Base-by-base conservation (phyloP, 2,888 invertebrate genomes). In the Shargacucullia verbasci region DNA sequence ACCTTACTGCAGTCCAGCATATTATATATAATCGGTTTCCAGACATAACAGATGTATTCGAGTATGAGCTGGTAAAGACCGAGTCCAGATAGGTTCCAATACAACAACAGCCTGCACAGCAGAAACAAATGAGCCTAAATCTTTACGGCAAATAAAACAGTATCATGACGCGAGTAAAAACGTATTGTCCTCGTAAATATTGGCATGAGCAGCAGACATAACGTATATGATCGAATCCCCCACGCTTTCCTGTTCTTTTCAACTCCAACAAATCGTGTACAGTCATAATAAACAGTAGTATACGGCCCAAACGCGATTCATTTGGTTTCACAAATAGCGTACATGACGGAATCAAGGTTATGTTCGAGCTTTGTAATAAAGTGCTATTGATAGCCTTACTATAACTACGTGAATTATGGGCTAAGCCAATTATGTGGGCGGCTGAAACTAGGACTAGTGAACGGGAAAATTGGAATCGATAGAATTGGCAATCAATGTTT, bases 351-450 rank as follows among this genome's bases (percentile, higher is more conserved):
- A 46, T 59, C 70, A 72, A 73, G 76, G 73, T 53, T 59, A 57
- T 29, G 39, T 46, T 33, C 39, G 40, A 20, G 57, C 44, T 63
- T 65, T 53, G 62, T 59, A 39, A 47, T 60, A 53, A 63, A 47
- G 29, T 9, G 7, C 53, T 78, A 78, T 73, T 76, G 57, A 70
- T 69, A 76, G 59, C 37, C 44, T 49, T 59, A 58, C 53, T 66
- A 75, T 65, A 66, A 66, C 65, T 38, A 38, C 15, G 31, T 53
- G 43, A 57, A 48, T 35, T 58, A 46, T 57, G 46, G 46, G 25
- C 40, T 53, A 50, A 41, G 27, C 25, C 33, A 53, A 50, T 69
- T 38, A 52, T 43, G 38, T 44, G 35, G 38, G 35, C 33, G 43
- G 12, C 34, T 46, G 33, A 45, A 44, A 47, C 27, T 13, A 27